Percentiles rank a stretch among this genome's conserved stretches.
Evolutionary conservation across 2,113 vertebrate species (phyloP).

Genomic region (Callorhinus ursinus): DNA sequence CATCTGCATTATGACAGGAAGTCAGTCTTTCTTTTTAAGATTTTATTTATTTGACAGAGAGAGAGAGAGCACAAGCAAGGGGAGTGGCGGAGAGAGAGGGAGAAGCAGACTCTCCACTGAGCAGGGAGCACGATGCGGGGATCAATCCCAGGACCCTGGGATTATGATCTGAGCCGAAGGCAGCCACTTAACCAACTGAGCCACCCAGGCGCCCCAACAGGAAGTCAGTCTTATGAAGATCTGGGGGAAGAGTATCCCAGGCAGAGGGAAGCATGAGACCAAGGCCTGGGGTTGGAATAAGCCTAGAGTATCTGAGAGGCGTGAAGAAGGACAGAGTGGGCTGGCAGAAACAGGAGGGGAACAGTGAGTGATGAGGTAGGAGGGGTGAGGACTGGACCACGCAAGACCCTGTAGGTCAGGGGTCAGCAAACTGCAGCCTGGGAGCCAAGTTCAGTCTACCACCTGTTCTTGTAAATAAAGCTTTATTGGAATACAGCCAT

Average conservation of each 20-base stretch:
- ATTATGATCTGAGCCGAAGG: too few relatives aligned
- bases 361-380: rapidly evolving
- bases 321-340: neutral
- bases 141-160: too few relatives aligned
- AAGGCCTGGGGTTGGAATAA: neutral
- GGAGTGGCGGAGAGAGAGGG: too few relatives aligned
- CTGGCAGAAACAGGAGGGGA: neutral
- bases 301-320: neutral
- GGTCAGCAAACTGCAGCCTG: neutral
- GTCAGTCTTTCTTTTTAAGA: too few relatives aligned
- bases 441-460: neutral
- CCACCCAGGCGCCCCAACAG: neutral
- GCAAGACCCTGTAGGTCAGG: neutral
- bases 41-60: too few relatives aligned
- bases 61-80: too few relatives aligned
- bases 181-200: too few relatives aligned
- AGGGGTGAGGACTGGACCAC: rapidly evolving
- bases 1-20: too few relatives aligned
- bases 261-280: neutral
- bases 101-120: too few relatives aligned
- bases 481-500: neutral
- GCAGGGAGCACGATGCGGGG: too few relatives aligned
- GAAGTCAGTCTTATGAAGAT: neutral
- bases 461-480: neutral
- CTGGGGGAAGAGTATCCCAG: neutral